Conservation (phyloP, 2,113 vertebrate genomes). For the Toxotes jaculatrix region DNA sequence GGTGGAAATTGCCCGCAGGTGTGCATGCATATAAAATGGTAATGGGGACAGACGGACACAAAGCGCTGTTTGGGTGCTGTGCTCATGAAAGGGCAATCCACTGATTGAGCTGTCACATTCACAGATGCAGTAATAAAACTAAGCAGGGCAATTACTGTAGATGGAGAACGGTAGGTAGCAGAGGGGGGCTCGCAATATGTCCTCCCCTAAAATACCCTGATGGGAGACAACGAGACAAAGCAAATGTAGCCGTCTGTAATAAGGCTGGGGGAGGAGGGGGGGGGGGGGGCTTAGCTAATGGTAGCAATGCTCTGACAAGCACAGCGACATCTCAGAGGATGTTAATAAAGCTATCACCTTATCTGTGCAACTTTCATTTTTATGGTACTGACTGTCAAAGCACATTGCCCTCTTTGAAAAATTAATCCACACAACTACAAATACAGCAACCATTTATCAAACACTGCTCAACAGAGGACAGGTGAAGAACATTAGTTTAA, state of each 20-base stretch:
- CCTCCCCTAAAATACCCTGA: constrained; percentile 57
- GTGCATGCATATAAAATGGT: constrained; percentile 68
- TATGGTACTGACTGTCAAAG: not conserved
- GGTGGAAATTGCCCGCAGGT: constrained; percentile 80
- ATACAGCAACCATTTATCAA: constrained; percentile 19
- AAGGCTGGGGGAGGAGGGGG: constrained; percentile 40
- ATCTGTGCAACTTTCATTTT: constrained; percentile 28
- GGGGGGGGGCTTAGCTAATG: constrained; percentile 29
- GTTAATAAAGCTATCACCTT: constrained; percentile 42
- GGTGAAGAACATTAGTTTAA: constrained; percentile 1
- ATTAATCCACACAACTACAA: constrained; percentile 11
- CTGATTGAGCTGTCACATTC: constrained; percentile 79
- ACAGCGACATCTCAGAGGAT: constrained; percentile 35
- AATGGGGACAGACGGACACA: constrained; percentile 74
- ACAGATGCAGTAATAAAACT: constrained; percentile 79
- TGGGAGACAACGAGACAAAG: constrained; percentile 71
- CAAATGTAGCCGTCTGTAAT: constrained; percentile 70
- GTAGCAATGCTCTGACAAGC: constrained; percentile 46
- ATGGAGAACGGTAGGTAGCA: constrained; percentile 58
- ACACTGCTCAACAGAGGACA: constrained; percentile 1
- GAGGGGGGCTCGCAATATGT: constrained; percentile 42
- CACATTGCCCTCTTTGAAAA: not conserved
- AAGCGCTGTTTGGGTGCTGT: constrained; percentile 72
- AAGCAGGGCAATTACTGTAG: constrained; percentile 80
- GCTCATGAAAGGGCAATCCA: constrained; percentile 71